These are phyloP conservation scores for Drosophila paracracens DNA, from an alignment of 2,888 invertebrate species.

Conservation along the genomic window DNA sequence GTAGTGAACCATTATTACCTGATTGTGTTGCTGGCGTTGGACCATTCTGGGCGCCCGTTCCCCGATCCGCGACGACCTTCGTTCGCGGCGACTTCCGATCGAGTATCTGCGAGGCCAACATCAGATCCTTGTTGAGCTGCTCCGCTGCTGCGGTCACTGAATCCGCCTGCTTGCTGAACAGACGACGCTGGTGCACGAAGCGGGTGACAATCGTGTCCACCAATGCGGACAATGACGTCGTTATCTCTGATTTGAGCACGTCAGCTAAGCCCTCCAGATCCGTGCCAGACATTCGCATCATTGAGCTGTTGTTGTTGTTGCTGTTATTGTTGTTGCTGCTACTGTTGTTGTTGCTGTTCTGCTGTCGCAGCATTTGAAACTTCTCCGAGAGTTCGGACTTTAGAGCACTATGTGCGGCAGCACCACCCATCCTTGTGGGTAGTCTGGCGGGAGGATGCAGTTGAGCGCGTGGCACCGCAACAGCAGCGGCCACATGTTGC, in stretches of 20 bases:
- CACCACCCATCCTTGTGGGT: slow-evolving; percentile 79
- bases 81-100: slow-evolving; percentile 93
- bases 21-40: slow-evolving; percentile 83
- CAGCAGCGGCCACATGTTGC: slow-evolving; percentile 63
- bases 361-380: slow-evolving; percentile 89
- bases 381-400: slow-evolving; percentile 92
- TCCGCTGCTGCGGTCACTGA: slow-evolving; percentile 93
- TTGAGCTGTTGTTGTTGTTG: slow-evolving; percentile 88
- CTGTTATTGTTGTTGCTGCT: slow-evolving; percentile 80
- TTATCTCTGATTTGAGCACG: slow-evolving; percentile 95
- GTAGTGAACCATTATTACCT: slow-evolving; percentile 85
- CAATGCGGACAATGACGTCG: slow-evolving; percentile 92
- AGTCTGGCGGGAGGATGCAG: slow-evolving; percentile 82
- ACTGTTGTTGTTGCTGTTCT: slow-evolving; percentile 85
- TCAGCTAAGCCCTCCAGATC: slow-evolving; percentile 96
- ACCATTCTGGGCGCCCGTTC: slow-evolving; percentile 75
- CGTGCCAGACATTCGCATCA: slow-evolving; percentile 89
- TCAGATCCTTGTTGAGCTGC: slow-evolving; percentile 93
- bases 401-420: slow-evolving; percentile 83
- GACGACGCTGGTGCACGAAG: slow-evolving; percentile 92
- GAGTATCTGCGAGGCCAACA: slow-evolving; percentile 92
- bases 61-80: slow-evolving; percentile 83
- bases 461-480: slow-evolving; percentile 70
- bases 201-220: slow-evolving; percentile 95
- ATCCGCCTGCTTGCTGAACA: slow-evolving; percentile 90